Conservation (phyloP, 53 echinoderm and acorn worm genomes). For the Hippasteria phrygiana region DNA sequence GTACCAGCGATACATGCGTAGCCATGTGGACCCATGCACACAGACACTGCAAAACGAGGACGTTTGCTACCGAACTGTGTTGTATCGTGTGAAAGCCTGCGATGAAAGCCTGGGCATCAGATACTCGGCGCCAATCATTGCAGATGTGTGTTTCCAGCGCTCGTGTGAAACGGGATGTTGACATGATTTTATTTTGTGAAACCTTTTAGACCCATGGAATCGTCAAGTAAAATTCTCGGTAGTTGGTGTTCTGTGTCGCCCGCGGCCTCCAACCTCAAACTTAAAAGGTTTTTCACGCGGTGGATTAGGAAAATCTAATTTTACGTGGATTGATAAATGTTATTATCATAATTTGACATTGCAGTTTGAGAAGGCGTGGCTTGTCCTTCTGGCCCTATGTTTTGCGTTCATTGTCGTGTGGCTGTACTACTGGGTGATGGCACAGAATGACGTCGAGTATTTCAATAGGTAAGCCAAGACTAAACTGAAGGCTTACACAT, state of each 20-base stretch:
- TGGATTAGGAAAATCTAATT: not conserved
- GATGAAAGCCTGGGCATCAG: too few species aligned
- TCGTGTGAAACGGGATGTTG: not conserved
- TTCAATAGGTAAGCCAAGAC: slow-evolving; percentile 82
- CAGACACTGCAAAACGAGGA: too few species aligned
- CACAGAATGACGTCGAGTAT: slow-evolving; percentile 87
- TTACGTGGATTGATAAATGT: not conserved
- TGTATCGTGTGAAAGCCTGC: too few species aligned
- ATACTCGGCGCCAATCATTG: too few species aligned
- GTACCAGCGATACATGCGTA: too few species aligned
- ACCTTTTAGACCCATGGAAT: not conserved
- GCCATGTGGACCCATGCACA: too few species aligned
- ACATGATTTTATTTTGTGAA: not conserved
- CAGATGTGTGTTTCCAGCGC: too few species aligned
- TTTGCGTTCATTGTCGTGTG: slow-evolving; percentile 82
- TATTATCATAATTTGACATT: slow-evolving; percentile 12
- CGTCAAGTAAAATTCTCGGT: not conserved
- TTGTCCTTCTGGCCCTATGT: slow-evolving; percentile 69
- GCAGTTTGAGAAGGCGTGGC: slow-evolving; percentile 86
- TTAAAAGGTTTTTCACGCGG: slow-evolving; percentile 19
- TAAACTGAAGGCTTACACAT: not conserved
- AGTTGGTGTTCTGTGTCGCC: not conserved
- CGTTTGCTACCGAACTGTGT: too few species aligned
- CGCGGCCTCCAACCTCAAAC: not conserved
- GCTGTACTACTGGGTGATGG: slow-evolving; percentile 98